These are phyloP conservation scores for Peucedramus taeniatus DNA, from an alignment of 2,113 vertebrate species.

Conservation along the genomic window DNA sequence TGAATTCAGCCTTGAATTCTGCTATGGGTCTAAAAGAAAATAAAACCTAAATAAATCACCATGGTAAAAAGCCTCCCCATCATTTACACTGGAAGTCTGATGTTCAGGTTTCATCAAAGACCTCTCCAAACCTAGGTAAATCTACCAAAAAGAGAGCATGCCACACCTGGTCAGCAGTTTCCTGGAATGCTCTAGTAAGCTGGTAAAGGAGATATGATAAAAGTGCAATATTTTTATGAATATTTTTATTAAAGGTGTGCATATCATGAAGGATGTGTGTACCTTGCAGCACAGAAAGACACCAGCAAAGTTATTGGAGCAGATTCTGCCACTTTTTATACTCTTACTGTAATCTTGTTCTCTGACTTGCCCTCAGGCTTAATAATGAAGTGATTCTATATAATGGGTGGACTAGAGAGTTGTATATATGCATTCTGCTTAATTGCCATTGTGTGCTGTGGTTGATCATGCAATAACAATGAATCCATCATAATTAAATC, in stretches of 20 bases:
- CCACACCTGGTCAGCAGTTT: background rate
- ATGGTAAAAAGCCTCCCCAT: background rate
- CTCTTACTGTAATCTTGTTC: background rate
- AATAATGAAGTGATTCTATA: background rate
- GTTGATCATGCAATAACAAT: constrained; percentile 47
- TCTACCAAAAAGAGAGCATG: background rate
- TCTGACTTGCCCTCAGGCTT: background rate
- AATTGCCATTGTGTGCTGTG: constrained; percentile 28
- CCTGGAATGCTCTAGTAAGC: background rate
- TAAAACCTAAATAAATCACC: background rate
- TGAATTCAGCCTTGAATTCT: background rate
- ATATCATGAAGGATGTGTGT: background rate
- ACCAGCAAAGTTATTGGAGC: background rate
- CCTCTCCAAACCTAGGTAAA: background rate
- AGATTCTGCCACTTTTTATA: background rate
- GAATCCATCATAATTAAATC: constrained; percentile 49
- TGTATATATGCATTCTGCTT: background rate
- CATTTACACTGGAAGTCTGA: background rate
- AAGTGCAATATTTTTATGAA: background rate
- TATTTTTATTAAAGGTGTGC: background rate
- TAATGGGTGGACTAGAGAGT: background rate
- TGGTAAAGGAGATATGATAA: background rate
- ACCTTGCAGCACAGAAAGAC: background rate
- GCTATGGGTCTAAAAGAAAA: background rate
- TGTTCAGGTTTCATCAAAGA: background rate